Conservation (phyloP, 2,797 vertebrate genomes). For the Lithobates pipiens region DNA sequence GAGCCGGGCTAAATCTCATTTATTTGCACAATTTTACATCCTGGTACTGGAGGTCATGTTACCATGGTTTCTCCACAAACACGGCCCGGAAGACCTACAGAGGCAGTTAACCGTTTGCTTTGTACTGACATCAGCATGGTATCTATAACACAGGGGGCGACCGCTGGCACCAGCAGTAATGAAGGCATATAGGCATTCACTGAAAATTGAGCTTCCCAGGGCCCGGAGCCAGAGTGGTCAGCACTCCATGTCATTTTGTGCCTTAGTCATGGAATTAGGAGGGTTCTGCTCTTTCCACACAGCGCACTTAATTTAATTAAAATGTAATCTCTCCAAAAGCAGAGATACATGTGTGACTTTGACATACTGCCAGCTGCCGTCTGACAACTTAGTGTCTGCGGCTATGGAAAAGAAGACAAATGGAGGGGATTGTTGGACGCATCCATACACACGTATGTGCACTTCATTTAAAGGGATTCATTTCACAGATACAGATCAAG, state of each 20-base stretch:
- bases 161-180: background rate
- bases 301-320: constrained; percentile 32
- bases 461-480: background rate
- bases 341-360: constrained; percentile 30
- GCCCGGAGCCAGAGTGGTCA: constrained; percentile 27
- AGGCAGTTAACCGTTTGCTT: constrained; percentile 1
- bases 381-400: constrained; percentile 19
- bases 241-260: constrained; percentile 1
- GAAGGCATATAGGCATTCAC: constrained; percentile 8
- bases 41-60: constrained; percentile 19
- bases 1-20: constrained; percentile 38
- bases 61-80: constrained; percentile 34
- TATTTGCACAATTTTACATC: constrained; percentile 33
- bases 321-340: constrained; percentile 15
- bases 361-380: constrained; percentile 26
- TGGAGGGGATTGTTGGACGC: background rate
- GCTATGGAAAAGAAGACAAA: background rate
- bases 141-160: background rate
- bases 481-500: background rate
- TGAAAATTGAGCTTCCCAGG: constrained; percentile 6
- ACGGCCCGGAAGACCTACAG: constrained; percentile 3
- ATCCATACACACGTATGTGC: constrained; percentile 6
- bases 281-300: background rate
- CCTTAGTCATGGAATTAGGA: constrained; percentile 4
- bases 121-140: background rate